Conservation (phyloP, 2,888 invertebrate genomes). For the Nemotelus pantherinus region DNA sequence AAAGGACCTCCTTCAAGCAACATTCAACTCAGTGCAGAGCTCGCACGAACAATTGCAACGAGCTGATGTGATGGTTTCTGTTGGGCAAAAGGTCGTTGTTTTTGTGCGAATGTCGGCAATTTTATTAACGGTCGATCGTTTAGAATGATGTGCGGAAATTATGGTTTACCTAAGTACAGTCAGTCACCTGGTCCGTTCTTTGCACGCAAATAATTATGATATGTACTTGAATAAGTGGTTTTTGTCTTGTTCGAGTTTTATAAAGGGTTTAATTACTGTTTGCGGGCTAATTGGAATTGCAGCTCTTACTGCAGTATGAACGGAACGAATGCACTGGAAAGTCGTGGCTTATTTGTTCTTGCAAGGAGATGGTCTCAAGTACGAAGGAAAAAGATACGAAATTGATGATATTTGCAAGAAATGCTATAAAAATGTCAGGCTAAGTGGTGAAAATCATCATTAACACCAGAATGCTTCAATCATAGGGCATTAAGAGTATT, state of each 20-base stretch:
- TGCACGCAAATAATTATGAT: not conserved
- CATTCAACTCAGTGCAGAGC: no score
- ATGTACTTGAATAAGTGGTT: not conserved
- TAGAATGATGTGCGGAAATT: constrained; percentile 40
- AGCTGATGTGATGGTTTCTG: not conserved
- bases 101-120: constrained; percentile 31
- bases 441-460: no score
- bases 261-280: constrained; percentile 21
- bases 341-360: no score
- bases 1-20: no score
- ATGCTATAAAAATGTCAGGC: no score
- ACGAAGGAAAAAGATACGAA: no score
- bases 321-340: no score
- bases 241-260: not conserved
- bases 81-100: not conserved
- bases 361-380: no score
- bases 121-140: constrained; percentile 40
- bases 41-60: no score
- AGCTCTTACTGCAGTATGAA: not conserved
- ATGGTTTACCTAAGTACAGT: constrained; percentile 27
- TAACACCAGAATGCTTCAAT: no score
- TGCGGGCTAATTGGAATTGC: constrained; percentile 22
- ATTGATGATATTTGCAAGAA: no score
- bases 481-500: no score
- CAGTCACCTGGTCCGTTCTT: constrained; percentile 33